Percentiles rank a stretch among this genome's conserved stretches.
These are phyloP conservation scores for Limnephilus rhombicus DNA, from an alignment of 2,888 invertebrate genomes.

Conservation along the genomic window DNA sequence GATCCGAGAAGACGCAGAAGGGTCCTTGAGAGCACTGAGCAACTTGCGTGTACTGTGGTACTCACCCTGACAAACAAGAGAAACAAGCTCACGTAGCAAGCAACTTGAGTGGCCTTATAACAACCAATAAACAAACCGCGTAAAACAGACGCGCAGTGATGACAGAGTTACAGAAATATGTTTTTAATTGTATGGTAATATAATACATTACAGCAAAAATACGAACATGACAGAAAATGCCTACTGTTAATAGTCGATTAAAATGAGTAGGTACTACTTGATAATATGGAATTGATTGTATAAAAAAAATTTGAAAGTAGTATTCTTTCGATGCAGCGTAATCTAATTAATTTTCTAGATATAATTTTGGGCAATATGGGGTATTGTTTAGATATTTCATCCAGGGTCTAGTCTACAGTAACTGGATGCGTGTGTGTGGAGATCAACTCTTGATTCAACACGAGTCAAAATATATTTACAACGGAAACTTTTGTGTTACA, in stretches of 20 bases:
- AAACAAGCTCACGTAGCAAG: not conserved
- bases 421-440: too few species aligned
- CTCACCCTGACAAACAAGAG: not conserved
- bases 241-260: not conserved
- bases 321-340: too few species aligned
- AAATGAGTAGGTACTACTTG: not conserved
- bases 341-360: too few species aligned
- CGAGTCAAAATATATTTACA: too few species aligned
- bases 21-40: not conserved
- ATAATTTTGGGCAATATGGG: too few species aligned
- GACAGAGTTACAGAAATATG: not conserved
- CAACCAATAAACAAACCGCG: not conserved
- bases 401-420: too few species aligned
- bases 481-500: too few species aligned
- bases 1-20: not conserved
- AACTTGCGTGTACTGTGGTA: not conserved
- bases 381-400: too few species aligned
- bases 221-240: not conserved
- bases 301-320: too few species aligned
- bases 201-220: not conserved
- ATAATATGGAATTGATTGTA: too few species aligned
- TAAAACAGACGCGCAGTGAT: not conserved
- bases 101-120: not conserved
- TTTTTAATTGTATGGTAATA: not conserved
- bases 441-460: too few species aligned